Evolutionary conservation across 1,140 invertebrate species (phyloP).

Genomic region (Sycophaga agraensis): DNA sequence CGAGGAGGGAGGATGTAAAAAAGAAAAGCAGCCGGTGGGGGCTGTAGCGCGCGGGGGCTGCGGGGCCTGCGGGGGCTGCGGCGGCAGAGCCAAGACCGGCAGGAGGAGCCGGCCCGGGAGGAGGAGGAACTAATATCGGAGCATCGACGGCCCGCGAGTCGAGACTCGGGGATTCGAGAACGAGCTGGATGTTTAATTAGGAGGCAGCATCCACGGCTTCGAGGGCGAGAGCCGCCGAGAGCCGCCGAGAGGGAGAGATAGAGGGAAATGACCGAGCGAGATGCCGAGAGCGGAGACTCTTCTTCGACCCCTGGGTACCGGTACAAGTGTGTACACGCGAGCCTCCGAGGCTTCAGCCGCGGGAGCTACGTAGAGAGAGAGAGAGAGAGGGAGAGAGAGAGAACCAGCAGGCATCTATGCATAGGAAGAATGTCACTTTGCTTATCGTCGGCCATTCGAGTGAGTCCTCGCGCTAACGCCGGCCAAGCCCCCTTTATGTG

Average conservation of each 20-base stretch:
- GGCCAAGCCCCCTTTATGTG: no score
- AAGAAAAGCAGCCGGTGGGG: constrained; percentile 25
- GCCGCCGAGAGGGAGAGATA: no score
- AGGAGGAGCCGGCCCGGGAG: background rate
- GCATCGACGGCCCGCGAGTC: constrained; percentile 51
- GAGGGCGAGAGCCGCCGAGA: no score
- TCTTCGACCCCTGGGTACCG: no score
- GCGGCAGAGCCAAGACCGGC: constrained; percentile 21
- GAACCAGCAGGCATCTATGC: background rate
- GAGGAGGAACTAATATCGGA: constrained; percentile 53
- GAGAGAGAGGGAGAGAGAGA: constrained; percentile 7
- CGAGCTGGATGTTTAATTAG: constrained; percentile 59
- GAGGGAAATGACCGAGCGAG: no score
- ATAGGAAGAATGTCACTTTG: no score
- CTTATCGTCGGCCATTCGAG: no score
- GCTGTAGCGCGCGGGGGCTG: background rate
- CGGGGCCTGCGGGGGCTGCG: no score
- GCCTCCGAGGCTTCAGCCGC: background rate
- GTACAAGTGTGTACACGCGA: no score
- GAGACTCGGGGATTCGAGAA: constrained; percentile 46
- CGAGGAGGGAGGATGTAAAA: constrained; percentile 31
- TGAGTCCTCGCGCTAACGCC: no score
- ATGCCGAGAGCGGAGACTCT: no score
- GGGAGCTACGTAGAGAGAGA: constrained; percentile 1
- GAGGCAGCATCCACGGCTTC: constrained; percentile 51